These are phyloP conservation scores for Epinotia nisella DNA, from an alignment of 2,888 invertebrate genomes.

Conservation along the genomic window DNA sequence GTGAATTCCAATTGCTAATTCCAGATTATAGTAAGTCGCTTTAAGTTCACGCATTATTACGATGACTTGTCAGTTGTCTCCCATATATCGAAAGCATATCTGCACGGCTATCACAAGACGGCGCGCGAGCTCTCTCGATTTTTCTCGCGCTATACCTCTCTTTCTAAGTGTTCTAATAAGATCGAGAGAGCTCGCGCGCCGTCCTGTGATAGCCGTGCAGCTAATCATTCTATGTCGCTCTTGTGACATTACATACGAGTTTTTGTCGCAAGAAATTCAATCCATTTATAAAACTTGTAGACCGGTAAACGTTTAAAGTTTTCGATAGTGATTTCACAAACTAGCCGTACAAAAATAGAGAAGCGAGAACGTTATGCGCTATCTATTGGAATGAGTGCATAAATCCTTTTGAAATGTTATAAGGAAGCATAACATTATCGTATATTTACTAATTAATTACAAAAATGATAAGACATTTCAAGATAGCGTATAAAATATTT, in stretches of 20 bases:
- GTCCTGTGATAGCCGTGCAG: too few relatives aligned
- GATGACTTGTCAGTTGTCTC: background rate
- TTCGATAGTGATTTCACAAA: slow-evolving; percentile 14
- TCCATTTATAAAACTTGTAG: slow-evolving; percentile 3
- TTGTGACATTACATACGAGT: slow-evolving; percentile 7
- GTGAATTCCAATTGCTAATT: slow-evolving; percentile 2
- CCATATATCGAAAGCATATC: background rate
- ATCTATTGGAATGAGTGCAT: slow-evolving; percentile 1
- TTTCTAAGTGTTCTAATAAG: too few relatives aligned
- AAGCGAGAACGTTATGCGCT: background rate
- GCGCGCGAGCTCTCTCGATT: too few relatives aligned
- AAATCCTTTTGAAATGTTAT: slow-evolving; percentile 6
- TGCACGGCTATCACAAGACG: too few relatives aligned
- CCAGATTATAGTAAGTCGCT: background rate
- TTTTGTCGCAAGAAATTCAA: slow-evolving; percentile 26
- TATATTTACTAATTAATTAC: slow-evolving; percentile 5
- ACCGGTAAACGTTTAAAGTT: background rate
- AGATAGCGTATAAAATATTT: slow-evolving; percentile 15
- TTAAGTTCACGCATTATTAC: background rate
- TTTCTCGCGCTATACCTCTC: too few relatives aligned
- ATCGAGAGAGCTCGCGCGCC: too few relatives aligned
- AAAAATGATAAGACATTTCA: slow-evolving; percentile 12
- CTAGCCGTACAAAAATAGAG: background rate
- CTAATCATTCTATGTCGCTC: slow-evolving; percentile 5
- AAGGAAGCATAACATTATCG: background rate